Evolutionary conservation across 2,888 invertebrate genomes (phyloP).

Genomic region (Conchocele bisecta): DNA sequence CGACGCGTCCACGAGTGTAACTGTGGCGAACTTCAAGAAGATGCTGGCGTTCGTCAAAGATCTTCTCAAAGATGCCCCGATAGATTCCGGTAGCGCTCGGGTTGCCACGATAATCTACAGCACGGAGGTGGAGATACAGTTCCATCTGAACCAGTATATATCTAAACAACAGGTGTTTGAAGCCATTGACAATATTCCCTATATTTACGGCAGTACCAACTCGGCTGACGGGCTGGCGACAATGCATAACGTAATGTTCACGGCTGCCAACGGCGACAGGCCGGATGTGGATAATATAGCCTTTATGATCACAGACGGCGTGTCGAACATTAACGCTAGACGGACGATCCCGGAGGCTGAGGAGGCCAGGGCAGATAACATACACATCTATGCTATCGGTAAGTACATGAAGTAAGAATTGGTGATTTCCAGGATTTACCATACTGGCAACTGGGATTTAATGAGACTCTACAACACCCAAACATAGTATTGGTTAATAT

Average conservation of each 20-base stretch:
- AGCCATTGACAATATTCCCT: slow-evolving; percentile 69
- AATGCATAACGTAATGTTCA: slow-evolving; percentile 72
- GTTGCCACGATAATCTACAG: slow-evolving; percentile 66
- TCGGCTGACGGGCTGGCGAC: slow-evolving; percentile 68
- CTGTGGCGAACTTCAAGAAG: slow-evolving; percentile 63
- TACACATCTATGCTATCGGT: slow-evolving; percentile 59
- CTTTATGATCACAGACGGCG: slow-evolving; percentile 76
- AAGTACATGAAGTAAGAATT: slow-evolving; percentile 5
- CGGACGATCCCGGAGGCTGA: slow-evolving; percentile 72
- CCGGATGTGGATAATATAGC: slow-evolving; percentile 70
- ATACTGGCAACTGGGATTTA: no score
- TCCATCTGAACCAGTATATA: slow-evolving; percentile 56
- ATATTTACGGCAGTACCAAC: slow-evolving; percentile 75
- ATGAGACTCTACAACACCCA: no score
- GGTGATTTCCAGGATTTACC: no score
- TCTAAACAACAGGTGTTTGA: slow-evolving; percentile 57
- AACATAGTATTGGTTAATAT: no score
- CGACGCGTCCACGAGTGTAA: slow-evolving; percentile 75
- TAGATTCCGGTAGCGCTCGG: slow-evolving; percentile 63
- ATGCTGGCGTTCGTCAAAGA: slow-evolving; percentile 56
- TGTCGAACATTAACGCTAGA: slow-evolving; percentile 77
- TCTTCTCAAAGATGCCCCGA: slow-evolving; percentile 50
- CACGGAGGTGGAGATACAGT: slow-evolving; percentile 51
- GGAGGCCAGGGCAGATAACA: slow-evolving; percentile 30
- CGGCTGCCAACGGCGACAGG: slow-evolving; percentile 69